These are phyloP conservation scores for Lycodopsis pacificus DNA, from an alignment of 2,797 vertebrate genomes.

Conservation along the genomic window DNA sequence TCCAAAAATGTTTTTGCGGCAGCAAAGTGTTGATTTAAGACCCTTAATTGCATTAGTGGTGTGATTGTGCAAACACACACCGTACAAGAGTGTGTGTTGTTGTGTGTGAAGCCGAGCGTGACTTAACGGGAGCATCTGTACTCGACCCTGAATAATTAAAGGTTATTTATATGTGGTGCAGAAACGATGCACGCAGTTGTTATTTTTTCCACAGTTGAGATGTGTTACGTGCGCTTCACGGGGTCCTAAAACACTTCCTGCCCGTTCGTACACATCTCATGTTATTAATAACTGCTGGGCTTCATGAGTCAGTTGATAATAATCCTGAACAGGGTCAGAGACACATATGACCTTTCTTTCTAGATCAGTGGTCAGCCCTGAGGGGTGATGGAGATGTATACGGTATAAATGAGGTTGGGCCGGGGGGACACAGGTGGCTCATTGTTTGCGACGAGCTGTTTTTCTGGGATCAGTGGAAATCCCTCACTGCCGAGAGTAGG, in stretches of 20 bases:
- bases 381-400: not conserved
- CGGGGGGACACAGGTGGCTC: conserved; percentile 3
- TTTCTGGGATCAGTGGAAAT: not conserved
- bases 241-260: not conserved
- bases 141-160: conserved; percentile 54
- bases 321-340: conserved; percentile 12
- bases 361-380: not conserved
- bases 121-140: conserved; percentile 44
- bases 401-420: not conserved
- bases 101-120: conserved; percentile 38
- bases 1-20: not conserved
- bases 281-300: not conserved
- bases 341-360: not conserved
- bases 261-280: not conserved
- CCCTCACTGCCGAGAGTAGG: not conserved
- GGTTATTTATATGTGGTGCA: conserved; percentile 47
- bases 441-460: not conserved
- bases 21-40: not conserved
- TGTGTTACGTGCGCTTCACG: not conserved
- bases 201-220: not conserved
- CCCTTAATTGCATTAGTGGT: not conserved
- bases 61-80: not conserved
- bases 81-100: not conserved
- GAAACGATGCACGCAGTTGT: not conserved
- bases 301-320: conserved; percentile 6